Conservation (phyloP, 2,113 vertebrate species). For the Grammomys surdaster region DNA sequence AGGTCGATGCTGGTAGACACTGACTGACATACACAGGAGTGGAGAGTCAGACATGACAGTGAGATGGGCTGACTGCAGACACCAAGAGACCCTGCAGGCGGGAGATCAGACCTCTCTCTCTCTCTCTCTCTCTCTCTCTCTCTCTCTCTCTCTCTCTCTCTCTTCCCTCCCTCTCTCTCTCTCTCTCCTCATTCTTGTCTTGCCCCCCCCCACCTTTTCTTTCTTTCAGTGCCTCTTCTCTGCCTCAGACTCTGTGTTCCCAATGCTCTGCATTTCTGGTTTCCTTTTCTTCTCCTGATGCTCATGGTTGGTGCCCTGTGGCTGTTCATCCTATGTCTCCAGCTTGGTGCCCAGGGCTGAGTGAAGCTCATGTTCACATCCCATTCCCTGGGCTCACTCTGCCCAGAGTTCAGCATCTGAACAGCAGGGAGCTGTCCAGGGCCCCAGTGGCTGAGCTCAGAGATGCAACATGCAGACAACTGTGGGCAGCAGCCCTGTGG, state of each 20-base stretch:
- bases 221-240: not conserved
- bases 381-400: not conserved
- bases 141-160: too few relatives aligned
- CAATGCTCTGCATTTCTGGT: not conserved
- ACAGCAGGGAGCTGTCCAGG: not conserved
- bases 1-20: not conserved
- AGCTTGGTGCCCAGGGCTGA: not conserved
- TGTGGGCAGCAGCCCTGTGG: not conserved
- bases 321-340: not conserved
- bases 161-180: not conserved
- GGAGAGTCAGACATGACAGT: not conserved
- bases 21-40: too few relatives aligned
- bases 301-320: not conserved
- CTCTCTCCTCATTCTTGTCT: not conserved
- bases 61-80: not conserved
- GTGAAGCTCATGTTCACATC: not conserved
- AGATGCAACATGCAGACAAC: not conserved
- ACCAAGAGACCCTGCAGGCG: not conserved
- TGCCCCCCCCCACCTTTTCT: not conserved
- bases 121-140: too few relatives aligned
- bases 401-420: not conserved
- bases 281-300: not conserved
- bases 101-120: not conserved
- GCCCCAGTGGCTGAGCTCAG: not conserved
- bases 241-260: not conserved